Percentiles rank a stretch among this genome's conserved stretches.
phyloP scores from a whole-genome alignment of 2,113 vertebrate genomes.

The Lepus europaeus region DNA sequence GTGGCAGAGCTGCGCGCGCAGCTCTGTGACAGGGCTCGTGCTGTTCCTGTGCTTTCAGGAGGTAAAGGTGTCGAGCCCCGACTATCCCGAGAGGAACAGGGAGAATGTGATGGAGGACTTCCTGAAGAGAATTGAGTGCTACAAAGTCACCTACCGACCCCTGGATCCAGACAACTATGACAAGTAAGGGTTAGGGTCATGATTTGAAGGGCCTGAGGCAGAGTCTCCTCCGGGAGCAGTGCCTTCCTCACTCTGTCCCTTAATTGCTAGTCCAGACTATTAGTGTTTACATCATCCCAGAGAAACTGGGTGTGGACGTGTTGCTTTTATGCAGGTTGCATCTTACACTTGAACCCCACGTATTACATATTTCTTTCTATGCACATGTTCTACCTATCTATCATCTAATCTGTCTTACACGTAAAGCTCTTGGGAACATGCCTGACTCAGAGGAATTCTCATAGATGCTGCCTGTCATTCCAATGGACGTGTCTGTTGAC shows the following conservation, averaged over 20 bases:
- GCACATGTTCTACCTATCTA: neutral
- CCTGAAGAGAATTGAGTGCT: conserved; percentile 98
- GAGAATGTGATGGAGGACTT: conserved; percentile 99
- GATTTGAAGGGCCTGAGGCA: neutral
- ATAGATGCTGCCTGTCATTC: neutral
- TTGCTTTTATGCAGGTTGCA: neutral
- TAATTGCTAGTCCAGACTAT: neutral
- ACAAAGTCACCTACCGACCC: conserved; percentile 97
- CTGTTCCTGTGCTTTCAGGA: conserved; percentile 88
- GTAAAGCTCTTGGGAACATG: neutral
- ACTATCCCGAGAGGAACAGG: conserved; percentile 96
- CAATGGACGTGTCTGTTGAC: neutral
- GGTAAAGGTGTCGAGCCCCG: conserved; percentile 98
- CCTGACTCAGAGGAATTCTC: neutral
- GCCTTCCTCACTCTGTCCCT: neutral
- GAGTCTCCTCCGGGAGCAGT: neutral
- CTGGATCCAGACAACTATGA: conserved; percentile 95
- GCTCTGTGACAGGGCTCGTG: neutral
- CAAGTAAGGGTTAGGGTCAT: conserved; percentile 90
- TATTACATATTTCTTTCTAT: neutral
- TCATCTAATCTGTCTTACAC: neutral
- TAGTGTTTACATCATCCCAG: neutral
- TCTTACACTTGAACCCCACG: neutral
- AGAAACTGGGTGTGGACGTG: neutral
- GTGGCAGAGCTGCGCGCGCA: neutral